Conservation (phyloP, 1,140 invertebrate genomes). For the Rhyacophila brunnea region DNA sequence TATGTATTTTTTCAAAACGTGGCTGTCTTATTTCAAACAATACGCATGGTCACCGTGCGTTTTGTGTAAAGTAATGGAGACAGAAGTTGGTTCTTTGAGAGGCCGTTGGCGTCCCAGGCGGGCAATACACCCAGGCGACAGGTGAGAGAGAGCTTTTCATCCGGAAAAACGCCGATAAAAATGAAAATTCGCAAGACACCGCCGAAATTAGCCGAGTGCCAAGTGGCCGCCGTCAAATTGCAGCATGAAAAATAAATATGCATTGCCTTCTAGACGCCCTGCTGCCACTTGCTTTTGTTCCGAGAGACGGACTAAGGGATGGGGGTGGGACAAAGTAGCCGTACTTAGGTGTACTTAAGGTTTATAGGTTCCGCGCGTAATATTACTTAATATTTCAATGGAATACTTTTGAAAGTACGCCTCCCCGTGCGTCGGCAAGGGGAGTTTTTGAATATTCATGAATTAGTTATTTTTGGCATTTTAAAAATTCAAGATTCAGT, state of each 20-base stretch:
- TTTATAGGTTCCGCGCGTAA: constrained; percentile 27
- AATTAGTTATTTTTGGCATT: constrained; percentile 3
- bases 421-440: neutral
- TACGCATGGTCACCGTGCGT: too few relatives aligned
- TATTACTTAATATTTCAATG: constrained; percentile 31
- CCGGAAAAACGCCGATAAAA: constrained; percentile 18
- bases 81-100: too few relatives aligned
- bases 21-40: too few relatives aligned
- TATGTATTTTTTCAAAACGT: too few relatives aligned
- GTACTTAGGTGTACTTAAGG: constrained; percentile 30
- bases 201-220: constrained; percentile 28
- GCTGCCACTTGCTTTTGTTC: constrained; percentile 8
- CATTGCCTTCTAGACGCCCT: constrained; percentile 24
- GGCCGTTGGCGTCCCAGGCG: too few relatives aligned
- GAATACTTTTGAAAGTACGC: constrained; percentile 27
- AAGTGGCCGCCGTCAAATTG: constrained; percentile 32
- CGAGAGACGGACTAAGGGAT: neutral
- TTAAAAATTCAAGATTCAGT: neutral
- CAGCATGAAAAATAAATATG: constrained; percentile 36
- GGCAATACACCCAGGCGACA: constrained; percentile 7
- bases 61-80: too few relatives aligned
- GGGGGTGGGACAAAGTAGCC: neutral
- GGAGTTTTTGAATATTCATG: constrained; percentile 3
- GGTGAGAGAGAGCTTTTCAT: constrained; percentile 18
- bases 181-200: constrained; percentile 20